Conservation (phyloP, 1,140 invertebrate genomes). For the Caenorhabditis tropicalis region DNA sequence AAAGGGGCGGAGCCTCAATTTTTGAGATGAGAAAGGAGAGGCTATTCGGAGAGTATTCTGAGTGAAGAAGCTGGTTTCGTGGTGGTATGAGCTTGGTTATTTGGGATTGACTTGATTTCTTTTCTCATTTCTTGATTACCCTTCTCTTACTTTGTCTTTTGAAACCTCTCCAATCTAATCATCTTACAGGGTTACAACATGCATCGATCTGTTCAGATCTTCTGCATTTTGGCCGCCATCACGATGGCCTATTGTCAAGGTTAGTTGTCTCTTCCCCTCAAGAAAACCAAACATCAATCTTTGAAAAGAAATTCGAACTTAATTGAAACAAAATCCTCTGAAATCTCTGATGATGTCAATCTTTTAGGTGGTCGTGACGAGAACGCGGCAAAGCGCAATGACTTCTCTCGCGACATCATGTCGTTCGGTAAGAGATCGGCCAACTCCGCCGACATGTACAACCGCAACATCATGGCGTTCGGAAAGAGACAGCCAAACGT, state of each 20-base stretch:
- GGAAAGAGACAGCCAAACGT: background rate
- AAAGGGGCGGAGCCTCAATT: background rate
- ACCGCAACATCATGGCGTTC: background rate
- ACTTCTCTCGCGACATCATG: slow-evolving; percentile 44
- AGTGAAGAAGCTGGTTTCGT: background rate
- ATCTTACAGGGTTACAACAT: slow-evolving; percentile 26
- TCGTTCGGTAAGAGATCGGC: slow-evolving; percentile 41
- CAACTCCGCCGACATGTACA: background rate
- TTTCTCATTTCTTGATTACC: background rate
- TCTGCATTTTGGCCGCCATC: slow-evolving; percentile 18
- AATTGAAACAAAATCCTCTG: slow-evolving; percentile 30
- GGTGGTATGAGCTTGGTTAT: background rate
- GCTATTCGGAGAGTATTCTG: background rate
- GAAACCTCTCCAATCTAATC: background rate
- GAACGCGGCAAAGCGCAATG: slow-evolving; percentile 4
- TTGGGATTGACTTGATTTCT: too few species aligned
- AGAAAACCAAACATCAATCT: background rate
- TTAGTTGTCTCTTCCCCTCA: background rate
- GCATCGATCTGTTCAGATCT: slow-evolving; percentile 34
- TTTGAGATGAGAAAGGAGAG: background rate
- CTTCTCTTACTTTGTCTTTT: background rate
- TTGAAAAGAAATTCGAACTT: background rate
- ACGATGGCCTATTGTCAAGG: slow-evolving; percentile 24
- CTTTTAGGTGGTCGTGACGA: slow-evolving; percentile 14
- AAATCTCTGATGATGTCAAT: background rate